Conservation (phyloP, 1,140 invertebrate genomes). For the Pseudomyrmex sp. region DNA sequence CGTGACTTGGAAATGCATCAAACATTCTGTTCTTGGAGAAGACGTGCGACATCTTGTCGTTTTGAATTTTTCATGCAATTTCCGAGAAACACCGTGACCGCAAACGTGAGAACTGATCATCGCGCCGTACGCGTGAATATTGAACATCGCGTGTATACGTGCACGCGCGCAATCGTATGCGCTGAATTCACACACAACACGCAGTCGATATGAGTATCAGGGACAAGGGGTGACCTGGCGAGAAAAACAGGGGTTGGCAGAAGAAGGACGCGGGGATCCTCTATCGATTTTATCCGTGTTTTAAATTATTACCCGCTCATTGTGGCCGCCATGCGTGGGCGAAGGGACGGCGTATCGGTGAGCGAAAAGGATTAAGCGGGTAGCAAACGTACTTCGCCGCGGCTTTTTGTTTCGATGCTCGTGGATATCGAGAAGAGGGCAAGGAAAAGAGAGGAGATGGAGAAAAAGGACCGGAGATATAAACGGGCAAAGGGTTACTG, state of each 20-base stretch:
- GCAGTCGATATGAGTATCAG: conserved; percentile 30
- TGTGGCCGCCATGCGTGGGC: conserved; percentile 37
- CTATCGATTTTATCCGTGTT: conserved; percentile 69
- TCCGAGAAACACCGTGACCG: not conserved
- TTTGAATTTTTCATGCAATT: not conserved
- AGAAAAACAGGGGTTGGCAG: conserved; percentile 39
- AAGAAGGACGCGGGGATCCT: conserved; percentile 5
- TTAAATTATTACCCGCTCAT: conserved; percentile 67
- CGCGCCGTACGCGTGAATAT: not conserved
- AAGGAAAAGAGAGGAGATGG: not conserved
- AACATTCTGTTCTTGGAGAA: not conserved
- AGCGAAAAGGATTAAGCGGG: conserved; percentile 64
- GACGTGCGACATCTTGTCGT: not conserved
- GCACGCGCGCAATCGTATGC: conserved; percentile 1
- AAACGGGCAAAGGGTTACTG: conserved; percentile 65
- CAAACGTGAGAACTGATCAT: conserved; percentile 11
- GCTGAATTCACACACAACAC: conserved; percentile 24
- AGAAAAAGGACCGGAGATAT: conserved; percentile 29
- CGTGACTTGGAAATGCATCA: not conserved
- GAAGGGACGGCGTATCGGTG: conserved; percentile 54
- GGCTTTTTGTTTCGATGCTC: conserved; percentile 65
- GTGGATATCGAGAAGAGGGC: conserved; percentile 14
- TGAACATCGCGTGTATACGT: not conserved
- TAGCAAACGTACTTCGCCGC: conserved; percentile 48
- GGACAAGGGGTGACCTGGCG: conserved; percentile 13